Conservation (phyloP, 2,113 vertebrate species). For the Phalacrocorax brasilianus region DNA sequence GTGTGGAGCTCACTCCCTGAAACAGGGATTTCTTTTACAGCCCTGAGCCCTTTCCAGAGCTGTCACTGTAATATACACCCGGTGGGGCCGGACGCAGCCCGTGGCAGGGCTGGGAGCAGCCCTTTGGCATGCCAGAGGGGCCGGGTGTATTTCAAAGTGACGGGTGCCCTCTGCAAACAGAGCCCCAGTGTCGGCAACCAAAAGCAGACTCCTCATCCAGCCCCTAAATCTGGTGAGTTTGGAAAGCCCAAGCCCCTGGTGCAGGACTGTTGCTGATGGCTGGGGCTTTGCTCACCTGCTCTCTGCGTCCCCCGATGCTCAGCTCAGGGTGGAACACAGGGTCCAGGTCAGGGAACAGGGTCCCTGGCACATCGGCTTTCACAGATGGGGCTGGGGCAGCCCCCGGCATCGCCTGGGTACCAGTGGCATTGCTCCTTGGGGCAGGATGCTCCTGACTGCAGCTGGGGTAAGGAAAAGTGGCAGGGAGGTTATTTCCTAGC, state of each 20-base stretch:
- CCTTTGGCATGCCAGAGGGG: not conserved
- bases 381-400: not conserved
- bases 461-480: not conserved
- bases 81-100: rapidly evolving
- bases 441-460: not conserved
- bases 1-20: not conserved
- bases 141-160: not conserved
- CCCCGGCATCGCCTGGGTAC: not conserved
- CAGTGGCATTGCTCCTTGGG: rapidly evolving
- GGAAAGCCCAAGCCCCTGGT: not conserved
- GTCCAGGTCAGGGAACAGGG: not conserved
- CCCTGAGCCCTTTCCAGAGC: not conserved
- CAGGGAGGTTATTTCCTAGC: not conserved
- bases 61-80: not conserved
- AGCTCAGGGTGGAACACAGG: not conserved
- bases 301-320: not conserved
- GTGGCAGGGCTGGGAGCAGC: rapidly evolving
- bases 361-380: not conserved
- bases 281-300: not conserved
- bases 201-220: not conserved
- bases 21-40: slow-evolving; percentile 14
- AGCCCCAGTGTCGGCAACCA: not conserved
- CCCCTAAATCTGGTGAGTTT: not conserved
- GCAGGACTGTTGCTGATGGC: rapidly evolving
- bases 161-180: not conserved